A percentile compares a stretch with the other conserved stretches of the same genome.
Conservation (phyloP, 2,888 invertebrate genomes). For the Agriopis aurantiaria region DNA sequence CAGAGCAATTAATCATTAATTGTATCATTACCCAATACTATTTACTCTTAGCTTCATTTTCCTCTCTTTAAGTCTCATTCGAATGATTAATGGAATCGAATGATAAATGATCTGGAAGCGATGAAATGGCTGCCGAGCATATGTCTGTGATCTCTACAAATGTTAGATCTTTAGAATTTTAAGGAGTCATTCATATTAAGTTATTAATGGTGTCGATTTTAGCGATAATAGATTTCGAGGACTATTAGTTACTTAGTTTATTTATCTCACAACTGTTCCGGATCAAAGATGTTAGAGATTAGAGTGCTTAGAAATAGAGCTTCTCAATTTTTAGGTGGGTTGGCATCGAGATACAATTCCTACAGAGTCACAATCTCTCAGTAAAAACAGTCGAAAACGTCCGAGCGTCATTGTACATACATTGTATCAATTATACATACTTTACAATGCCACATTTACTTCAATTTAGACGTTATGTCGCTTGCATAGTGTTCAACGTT, state of each 20-base stretch:
- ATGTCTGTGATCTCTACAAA: conserved; percentile 60
- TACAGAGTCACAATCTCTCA: no score
- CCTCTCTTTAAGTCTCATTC: conserved; percentile 86
- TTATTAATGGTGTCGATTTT: conserved; percentile 75
- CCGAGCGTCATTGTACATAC: no score
- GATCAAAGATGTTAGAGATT: conserved; percentile 30
- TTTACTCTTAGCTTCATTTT: conserved; percentile 85
- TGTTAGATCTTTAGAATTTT: conserved; percentile 80
- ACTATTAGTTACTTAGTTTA: conserved; percentile 48
- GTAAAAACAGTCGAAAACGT: no score
- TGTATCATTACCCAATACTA: conserved; percentile 78
- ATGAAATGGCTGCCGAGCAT: conserved; percentile 77
- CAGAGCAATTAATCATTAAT: conserved; percentile 81
- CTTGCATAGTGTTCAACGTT: no score
- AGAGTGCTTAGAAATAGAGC: conserved; percentile 17
- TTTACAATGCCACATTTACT: no score
- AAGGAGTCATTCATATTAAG: conserved; percentile 76
- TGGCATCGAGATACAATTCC: no score
- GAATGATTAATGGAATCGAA: conserved; percentile 76
- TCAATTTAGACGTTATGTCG: no score
- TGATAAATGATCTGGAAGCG: conserved; percentile 78
- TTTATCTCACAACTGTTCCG: conserved; percentile 27
- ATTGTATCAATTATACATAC: no score
- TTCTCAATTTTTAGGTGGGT: not conserved
- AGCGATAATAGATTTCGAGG: conserved; percentile 66